phyloP scores from a whole-genome alignment of 2,797 vertebrate species.

The Nothura maculosa region DNA sequence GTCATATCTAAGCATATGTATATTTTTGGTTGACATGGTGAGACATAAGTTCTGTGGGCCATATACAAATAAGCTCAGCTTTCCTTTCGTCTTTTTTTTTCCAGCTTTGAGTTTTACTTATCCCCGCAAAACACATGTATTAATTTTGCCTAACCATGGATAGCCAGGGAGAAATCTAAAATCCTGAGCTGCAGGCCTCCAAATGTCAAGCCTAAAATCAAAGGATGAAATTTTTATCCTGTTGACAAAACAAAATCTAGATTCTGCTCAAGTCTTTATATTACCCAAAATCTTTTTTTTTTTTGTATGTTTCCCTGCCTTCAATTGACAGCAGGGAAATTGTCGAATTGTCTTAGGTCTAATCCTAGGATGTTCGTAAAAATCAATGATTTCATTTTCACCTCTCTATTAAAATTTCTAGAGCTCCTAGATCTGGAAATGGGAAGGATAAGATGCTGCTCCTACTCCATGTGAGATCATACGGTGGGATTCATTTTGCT shows the following conservation, averaged over 20 bases:
- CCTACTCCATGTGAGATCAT: neutral
- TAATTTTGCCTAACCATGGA: neutral
- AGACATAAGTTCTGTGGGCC: neutral
- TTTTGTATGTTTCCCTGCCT: neutral
- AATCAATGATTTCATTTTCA: neutral
- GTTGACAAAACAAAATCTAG: rapidly evolving
- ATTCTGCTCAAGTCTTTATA: neutral
- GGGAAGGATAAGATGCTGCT: neutral
- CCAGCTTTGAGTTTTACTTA: neutral
- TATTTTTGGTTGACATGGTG: neutral
- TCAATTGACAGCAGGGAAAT: neutral
- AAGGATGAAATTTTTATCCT: neutral
- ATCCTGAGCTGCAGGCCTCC: neutral
- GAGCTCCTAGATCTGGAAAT: neutral
- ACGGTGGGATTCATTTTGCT: neutral
- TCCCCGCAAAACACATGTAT: no score
- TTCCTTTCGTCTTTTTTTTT: neutral
- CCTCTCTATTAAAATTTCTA: neutral
- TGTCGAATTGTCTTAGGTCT: neutral
- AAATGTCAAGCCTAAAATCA: neutral
- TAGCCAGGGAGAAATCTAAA: neutral
- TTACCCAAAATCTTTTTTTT: neutral
- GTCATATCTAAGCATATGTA: neutral
- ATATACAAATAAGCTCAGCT: neutral
- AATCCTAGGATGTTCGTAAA: neutral